These are phyloP conservation scores for Echeneis naucrates DNA, from an alignment of 2,797 vertebrate genomes.

Conservation along the genomic window DNA sequence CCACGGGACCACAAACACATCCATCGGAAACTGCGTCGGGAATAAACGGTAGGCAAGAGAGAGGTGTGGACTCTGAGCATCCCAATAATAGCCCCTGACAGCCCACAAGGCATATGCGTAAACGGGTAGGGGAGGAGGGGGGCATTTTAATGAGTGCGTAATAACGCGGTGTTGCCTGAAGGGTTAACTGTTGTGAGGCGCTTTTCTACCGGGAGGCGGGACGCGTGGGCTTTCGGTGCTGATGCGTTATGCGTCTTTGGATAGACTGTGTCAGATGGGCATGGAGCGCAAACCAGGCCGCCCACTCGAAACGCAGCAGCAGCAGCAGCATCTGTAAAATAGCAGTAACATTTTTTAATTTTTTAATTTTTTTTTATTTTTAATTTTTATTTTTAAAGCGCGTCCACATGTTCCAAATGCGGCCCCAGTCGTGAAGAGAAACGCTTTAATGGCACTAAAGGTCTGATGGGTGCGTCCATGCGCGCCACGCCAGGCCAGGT, in stretches of 20 bases:
- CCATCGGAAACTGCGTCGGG: conserved; percentile 85
- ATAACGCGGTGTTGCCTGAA: conserved; percentile 73
- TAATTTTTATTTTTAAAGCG: conserved; percentile 38
- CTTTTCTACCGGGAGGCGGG: conserved; percentile 78
- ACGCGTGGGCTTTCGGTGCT: conserved; percentile 80
- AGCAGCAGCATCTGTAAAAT: conserved; percentile 62
- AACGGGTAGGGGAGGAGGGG: conserved; percentile 47
- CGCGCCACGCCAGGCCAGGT: conserved; percentile 39
- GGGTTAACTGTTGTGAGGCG: conserved; percentile 80
- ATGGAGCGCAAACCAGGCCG: conserved; percentile 68
- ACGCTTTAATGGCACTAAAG: conserved; percentile 72
- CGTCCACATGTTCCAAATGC: conserved; percentile 52
- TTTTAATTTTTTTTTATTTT: too few species aligned
- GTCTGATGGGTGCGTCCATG: conserved; percentile 69
- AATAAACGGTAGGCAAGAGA: conserved; percentile 87
- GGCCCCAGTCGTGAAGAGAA: conserved; percentile 51
- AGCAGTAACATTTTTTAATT: conserved; percentile 55
- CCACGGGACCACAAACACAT: conserved; percentile 89
- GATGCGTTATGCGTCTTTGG: conserved; percentile 82
- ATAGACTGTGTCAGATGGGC: conserved; percentile 75
- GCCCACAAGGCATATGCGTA: conserved; percentile 74
- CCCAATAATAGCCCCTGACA: conserved; percentile 70
- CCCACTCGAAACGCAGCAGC: conserved; percentile 74
- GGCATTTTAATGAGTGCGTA: conserved; percentile 73
- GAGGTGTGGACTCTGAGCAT: conserved; percentile 50